These are phyloP conservation scores for Drosophila kambysellisi DNA, from an alignment of 2,888 invertebrate species.

Conservation along the genomic window DNA sequence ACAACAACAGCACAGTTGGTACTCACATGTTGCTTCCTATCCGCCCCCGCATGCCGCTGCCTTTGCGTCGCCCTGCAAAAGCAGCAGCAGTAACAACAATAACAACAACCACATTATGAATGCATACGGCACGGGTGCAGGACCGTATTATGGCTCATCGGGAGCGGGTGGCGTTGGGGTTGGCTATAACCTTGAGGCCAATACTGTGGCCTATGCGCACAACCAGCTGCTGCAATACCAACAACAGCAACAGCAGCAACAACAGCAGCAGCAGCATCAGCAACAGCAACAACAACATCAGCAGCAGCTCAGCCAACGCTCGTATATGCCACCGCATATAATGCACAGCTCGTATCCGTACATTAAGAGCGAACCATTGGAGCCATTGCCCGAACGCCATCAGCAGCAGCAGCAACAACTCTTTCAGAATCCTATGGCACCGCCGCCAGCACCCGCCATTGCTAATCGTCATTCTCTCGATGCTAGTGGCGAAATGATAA, in stretches of 20 bases:
- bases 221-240: slow-evolving; percentile 79
- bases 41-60: slow-evolving; percentile 56
- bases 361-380: slow-evolving; percentile 79
- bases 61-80: slow-evolving; percentile 60
- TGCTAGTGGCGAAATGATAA: slow-evolving; percentile 65
- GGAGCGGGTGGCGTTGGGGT: slow-evolving; percentile 36
- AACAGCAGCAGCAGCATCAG: slow-evolving; percentile 47
- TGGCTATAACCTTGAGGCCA: slow-evolving; percentile 78
- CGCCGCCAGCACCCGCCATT: slow-evolving; percentile 61
- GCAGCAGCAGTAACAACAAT: slow-evolving; percentile 44
- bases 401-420: slow-evolving; percentile 50
- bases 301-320: slow-evolving; percentile 64
- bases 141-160: slow-evolving; percentile 58
- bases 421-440: slow-evolving; percentile 68
- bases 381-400: slow-evolving; percentile 53
- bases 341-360: slow-evolving; percentile 70
- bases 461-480: slow-evolving; percentile 48
- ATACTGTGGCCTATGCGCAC: slow-evolving; percentile 74
- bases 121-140: slow-evolving; percentile 56
- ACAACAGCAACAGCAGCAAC: slow-evolving; percentile 66
- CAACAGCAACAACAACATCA: slow-evolving; percentile 56
- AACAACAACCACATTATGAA: slow-evolving; percentile 62
- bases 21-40: slow-evolving; percentile 82
- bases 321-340: slow-evolving; percentile 66
- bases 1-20: slow-evolving; percentile 66